A percentile compares a stretch with the other conserved stretches of the same genome.
Evolutionary conservation across 2,888 invertebrate genomes (phyloP).

Genomic region (Lordiphosa fenestrarum): DNA sequence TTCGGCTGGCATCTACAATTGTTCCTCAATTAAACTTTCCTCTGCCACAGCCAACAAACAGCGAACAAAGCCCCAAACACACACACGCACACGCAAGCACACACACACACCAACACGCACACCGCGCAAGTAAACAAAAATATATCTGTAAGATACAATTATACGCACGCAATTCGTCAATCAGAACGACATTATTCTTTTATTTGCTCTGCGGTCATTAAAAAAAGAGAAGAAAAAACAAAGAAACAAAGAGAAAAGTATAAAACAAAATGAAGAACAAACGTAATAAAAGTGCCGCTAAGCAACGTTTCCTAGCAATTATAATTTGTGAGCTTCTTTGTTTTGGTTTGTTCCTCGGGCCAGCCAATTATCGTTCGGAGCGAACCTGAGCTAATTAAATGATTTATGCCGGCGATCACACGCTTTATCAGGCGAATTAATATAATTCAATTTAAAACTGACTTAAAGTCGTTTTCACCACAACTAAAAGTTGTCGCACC

Average conservation of each 20-base stretch:
- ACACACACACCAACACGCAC: slow-evolving; percentile 37
- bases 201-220: slow-evolving; percentile 71
- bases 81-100: slow-evolving; percentile 20
- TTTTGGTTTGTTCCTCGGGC: slow-evolving; percentile 52
- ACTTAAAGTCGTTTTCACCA: slow-evolving; percentile 78
- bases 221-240: slow-evolving; percentile 30
- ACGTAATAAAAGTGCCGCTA: slow-evolving; percentile 73
- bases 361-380: slow-evolving; percentile 60
- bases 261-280: slow-evolving; percentile 36
- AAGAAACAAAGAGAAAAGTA: slow-evolving; percentile 2
- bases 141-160: slow-evolving; percentile 78
- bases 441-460: slow-evolving; percentile 77
- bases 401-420: slow-evolving; percentile 75
- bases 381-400: slow-evolving; percentile 75
- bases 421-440: slow-evolving; percentile 77
- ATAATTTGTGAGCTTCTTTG: slow-evolving; percentile 55
- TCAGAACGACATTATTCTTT: slow-evolving; percentile 78
- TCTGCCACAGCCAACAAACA: slow-evolving; percentile 11
- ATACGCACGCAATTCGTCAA: slow-evolving; percentile 80
- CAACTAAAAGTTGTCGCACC: slow-evolving; percentile 78
- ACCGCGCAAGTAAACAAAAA: slow-evolving; percentile 72
- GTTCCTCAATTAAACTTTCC: slow-evolving; percentile 62
- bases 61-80: slow-evolving; percentile 6
- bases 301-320: slow-evolving; percentile 56
- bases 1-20: slow-evolving; percentile 60